These are phyloP conservation scores for Acrocyrtus sp. DNA, from an alignment of 2,888 invertebrate species.

Conservation along the genomic window DNA sequence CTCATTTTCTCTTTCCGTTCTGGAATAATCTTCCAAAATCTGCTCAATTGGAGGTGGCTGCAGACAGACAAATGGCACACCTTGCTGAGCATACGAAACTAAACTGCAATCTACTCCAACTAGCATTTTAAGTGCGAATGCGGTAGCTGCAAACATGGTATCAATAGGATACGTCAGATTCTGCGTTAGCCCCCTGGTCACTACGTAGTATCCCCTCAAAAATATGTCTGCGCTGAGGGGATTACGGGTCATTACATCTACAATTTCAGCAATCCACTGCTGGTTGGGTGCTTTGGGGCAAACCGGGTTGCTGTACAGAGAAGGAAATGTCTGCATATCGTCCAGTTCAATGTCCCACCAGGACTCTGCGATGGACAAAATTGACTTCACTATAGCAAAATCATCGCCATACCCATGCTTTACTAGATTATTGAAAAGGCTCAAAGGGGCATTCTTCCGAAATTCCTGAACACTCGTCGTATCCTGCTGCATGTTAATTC, in stretches of 20 bases:
- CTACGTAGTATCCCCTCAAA: conserved; percentile 17
- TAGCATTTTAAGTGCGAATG: conserved; percentile 10
- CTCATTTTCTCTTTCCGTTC: not conserved
- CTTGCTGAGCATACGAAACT: conserved; percentile 28
- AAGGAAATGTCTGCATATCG: conserved; percentile 1
- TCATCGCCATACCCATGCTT: conserved; percentile 8
- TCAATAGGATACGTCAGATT: conserved; percentile 13
- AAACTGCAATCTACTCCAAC: conserved; percentile 33
- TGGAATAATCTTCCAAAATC: conserved; percentile 8
- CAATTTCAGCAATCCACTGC: conserved; percentile 9
- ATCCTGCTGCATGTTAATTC: not conserved
- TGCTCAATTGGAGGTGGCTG: conserved; percentile 14
- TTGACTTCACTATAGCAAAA: conserved; percentile 11
- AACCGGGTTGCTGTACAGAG: conserved; percentile 2
- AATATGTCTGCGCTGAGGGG: conserved; percentile 22
- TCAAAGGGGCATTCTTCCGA: conserved; percentile 11
- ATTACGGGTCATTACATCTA: conserved; percentile 11
- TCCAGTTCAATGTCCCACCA: not conserved
- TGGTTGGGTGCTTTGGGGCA: conserved; percentile 7
- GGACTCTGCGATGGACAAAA: conserved; percentile 16
- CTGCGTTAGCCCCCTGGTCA: not conserved
- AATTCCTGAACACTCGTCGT: conserved; percentile 5
- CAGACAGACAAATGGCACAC: conserved; percentile 28
- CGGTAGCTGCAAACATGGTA: conserved; percentile 2
- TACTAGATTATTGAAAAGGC: conserved; percentile 27